A percentile compares a stretch with the other conserved stretches of the same genome.
These are phyloP conservation scores for Clanis bilineata DNA, from an alignment of 2,888 invertebrate species.

Conservation along the genomic window DNA sequence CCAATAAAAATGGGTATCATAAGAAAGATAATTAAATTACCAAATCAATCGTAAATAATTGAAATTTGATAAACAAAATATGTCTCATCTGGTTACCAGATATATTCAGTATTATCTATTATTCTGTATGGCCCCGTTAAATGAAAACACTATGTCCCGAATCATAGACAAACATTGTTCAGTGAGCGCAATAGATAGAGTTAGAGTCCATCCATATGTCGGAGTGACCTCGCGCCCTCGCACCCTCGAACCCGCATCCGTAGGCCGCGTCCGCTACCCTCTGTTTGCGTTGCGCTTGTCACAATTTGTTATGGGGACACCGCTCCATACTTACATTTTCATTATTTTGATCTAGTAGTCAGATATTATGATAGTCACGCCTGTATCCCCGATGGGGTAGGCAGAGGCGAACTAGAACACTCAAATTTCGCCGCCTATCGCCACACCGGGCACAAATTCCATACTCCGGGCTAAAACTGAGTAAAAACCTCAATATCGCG, in stretches of 20 bases:
- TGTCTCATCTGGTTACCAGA: background rate
- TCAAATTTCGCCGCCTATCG: too few species aligned
- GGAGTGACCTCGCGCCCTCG: background rate
- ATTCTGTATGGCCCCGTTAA: background rate
- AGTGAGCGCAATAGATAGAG: slow-evolving; percentile 1
- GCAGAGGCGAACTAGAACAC: too few species aligned
- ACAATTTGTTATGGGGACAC: slow-evolving; percentile 14
- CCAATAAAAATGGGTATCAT: too few species aligned
- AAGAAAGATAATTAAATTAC: too few species aligned
- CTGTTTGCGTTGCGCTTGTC: slow-evolving; percentile 28
- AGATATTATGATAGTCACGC: too few species aligned
- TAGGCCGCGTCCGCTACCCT: slow-evolving; percentile 34
- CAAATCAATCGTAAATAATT: too few species aligned
- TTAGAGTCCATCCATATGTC: slow-evolving; percentile 5
- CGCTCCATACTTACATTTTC: background rate
- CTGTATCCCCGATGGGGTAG: too few species aligned
- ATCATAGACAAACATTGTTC: slow-evolving; percentile 12
- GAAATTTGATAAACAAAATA: too few species aligned
- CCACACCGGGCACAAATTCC: too few species aligned
- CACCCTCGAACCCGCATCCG: too few species aligned
- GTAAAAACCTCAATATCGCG: too few species aligned
- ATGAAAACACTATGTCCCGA: slow-evolving; percentile 8
- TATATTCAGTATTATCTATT: background rate
- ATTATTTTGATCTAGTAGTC: background rate
- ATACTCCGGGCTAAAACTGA: too few species aligned